Base-by-base conservation (phyloP, 2,113 vertebrate species). In the Corythaeola cristata region DNA sequence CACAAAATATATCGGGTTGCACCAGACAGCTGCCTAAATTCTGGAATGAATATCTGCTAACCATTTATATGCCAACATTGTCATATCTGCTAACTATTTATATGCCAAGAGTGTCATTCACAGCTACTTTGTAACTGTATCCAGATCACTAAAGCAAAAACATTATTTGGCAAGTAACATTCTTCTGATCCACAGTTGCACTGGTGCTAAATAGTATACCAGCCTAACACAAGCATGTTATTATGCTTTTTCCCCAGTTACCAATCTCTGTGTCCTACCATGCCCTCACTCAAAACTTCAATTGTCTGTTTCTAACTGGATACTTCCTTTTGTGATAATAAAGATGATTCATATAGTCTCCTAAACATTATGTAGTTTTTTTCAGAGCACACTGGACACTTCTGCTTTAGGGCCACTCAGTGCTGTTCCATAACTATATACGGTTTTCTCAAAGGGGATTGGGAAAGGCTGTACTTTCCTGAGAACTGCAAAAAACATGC, bases 1-100 rank as follows among this genome's bases (percentile, higher is more conserved):
- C 58, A 91, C 22, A 93, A 85, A 91, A 92, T 90, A 73, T 49
- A 96, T 89, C 5, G 0, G 10, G 41, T 95, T 96, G 80, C 81
- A 79, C 58, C 49, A 90, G 84, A 50, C 91, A 91, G 80, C 90
- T 95, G 94, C 81, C 90, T 84, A 79, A 90, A 66, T 79, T 87
- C 84, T 93, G 69, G 73, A 90, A 76, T 73, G 12, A 92, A 14
- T 93, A 79, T 89, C 85, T 96, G 64, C 89, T 89, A 93, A 93
- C 56, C n/a, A 71, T 68, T 92, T 81, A 44, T 47, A 81, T 60
- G 60, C 79, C 75, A 82, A 82, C 55, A 79, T 32, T 82, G 41
- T 59, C 33, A 35, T 90, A 84, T 93, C 74, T 93, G 66, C 73
- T 73, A 84, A 84, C 66, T 32, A 62, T 84, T 89, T 84, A 58